Percentiles rank a stretch among this genome's conserved stretches.
phyloP scores from a whole-genome alignment of 2,113 vertebrate genomes.

The Cranoglanis bouderius region DNA sequence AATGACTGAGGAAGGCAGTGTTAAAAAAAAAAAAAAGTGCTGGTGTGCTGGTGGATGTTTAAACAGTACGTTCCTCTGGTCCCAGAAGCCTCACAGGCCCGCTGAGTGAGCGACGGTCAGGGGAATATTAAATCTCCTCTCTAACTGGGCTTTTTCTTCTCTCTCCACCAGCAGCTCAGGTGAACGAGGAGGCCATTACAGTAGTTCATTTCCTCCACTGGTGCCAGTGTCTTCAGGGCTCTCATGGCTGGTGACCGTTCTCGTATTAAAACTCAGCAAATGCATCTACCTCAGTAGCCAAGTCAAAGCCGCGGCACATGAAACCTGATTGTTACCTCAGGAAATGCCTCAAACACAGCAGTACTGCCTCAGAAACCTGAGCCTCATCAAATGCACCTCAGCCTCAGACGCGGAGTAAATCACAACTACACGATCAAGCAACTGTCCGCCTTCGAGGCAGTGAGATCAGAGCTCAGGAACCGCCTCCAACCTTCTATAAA shows the following conservation, averaged over 20 bases:
- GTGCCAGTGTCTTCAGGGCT: neutral
- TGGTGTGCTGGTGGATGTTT: neutral
- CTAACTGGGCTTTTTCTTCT: slow-evolving; percentile 63
- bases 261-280: slow-evolving; percentile 2
- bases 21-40: neutral
- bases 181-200: neutral
- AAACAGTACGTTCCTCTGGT: slow-evolving; percentile 60
- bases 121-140: slow-evolving; percentile 73
- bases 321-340: neutral
- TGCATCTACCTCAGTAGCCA: neutral
- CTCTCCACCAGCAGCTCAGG: slow-evolving; percentile 15
- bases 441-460: neutral
- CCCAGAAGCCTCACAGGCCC: slow-evolving; percentile 64
- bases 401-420: neutral
- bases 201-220: neutral
- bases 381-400: neutral
- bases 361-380: neutral
- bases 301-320: neutral
- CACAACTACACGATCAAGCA: neutral
- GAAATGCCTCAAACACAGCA: neutral
- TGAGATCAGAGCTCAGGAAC: neutral
- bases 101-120: slow-evolving; percentile 71
- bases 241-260: neutral
- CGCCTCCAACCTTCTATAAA: neutral
- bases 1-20: neutral